A percentile compares a stretch with the other conserved stretches of the same genome.
Evolutionary conservation across 2,113 vertebrate species (phyloP).

Genomic region (Alethe castanea): DNA sequence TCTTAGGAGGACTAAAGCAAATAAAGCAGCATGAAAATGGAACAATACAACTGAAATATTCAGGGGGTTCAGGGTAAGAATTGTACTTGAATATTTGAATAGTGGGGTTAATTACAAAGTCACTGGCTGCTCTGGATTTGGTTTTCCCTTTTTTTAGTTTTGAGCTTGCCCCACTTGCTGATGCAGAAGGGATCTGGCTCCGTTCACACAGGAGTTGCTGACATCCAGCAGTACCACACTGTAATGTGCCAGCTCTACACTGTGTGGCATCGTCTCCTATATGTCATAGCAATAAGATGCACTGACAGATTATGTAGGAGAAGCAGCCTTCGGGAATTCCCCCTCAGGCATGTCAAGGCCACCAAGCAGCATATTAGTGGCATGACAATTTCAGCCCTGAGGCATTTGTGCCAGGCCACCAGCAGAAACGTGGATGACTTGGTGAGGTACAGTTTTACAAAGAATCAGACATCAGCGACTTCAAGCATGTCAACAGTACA

Average conservation of each 20-base stretch:
- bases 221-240: accelerated
- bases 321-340: not conserved
- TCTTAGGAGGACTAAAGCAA: not conserved
- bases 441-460: not conserved
- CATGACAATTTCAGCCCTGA: not conserved
- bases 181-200: not conserved
- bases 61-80: not conserved
- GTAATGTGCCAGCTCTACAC: not conserved
- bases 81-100: not conserved
- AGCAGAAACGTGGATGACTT: not conserved
- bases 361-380: not conserved
- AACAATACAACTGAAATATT: not conserved
- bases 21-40: not conserved
- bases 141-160: not conserved
- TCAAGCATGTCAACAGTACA: not conserved
- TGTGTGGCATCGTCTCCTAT: not conserved
- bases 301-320: not conserved
- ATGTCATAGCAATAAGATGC: not conserved
- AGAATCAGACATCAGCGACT: not conserved
- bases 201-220: accelerated
- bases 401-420: not conserved
- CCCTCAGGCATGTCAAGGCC: not conserved
- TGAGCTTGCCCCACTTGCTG: not conserved
- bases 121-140: not conserved
- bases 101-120: not conserved